Conservation (phyloP, 2,113 vertebrate genomes). For the Amblyopsis rosae region DNA sequence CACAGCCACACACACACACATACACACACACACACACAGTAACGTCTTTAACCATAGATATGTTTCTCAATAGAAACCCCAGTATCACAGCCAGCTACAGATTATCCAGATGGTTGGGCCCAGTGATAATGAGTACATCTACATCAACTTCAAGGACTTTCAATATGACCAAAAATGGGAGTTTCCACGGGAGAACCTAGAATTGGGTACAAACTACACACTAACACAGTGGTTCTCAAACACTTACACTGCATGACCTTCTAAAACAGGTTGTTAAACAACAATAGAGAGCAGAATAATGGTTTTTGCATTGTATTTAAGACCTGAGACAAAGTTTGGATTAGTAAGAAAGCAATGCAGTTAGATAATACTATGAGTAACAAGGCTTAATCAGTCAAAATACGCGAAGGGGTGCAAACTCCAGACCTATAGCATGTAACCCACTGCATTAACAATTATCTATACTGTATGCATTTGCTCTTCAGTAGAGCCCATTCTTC, state of each 20-base stretch:
- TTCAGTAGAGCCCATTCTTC: neutral
- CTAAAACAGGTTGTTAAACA: too few species aligned
- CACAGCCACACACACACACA: neutral
- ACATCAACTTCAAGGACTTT: conserved; percentile 89
- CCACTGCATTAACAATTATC: neutral
- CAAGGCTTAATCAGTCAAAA: too few species aligned
- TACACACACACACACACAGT: neutral
- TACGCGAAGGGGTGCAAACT: too few species aligned
- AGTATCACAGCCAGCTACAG: conserved; percentile 87
- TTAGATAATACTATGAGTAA: neutral
- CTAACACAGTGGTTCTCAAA: neutral
- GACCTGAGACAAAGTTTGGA: too few species aligned
- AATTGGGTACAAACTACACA: conserved; percentile 82
- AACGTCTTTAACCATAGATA: neutral
- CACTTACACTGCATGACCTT: too few species aligned
- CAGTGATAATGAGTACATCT: conserved; percentile 91
- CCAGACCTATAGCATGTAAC: neutral
- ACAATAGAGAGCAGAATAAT: too few species aligned
- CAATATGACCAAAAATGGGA: conserved; percentile 91
- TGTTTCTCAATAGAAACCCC: conserved; percentile 79
- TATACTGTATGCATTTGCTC: neutral
- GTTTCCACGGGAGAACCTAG: conserved; percentile 94
- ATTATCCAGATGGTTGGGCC: conserved; percentile 90
- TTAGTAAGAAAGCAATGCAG: neutral
- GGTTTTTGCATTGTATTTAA: too few species aligned